Base-by-base conservation (phyloP, 2,797 vertebrate species). In the Tamandua tetradactyla region DNA sequence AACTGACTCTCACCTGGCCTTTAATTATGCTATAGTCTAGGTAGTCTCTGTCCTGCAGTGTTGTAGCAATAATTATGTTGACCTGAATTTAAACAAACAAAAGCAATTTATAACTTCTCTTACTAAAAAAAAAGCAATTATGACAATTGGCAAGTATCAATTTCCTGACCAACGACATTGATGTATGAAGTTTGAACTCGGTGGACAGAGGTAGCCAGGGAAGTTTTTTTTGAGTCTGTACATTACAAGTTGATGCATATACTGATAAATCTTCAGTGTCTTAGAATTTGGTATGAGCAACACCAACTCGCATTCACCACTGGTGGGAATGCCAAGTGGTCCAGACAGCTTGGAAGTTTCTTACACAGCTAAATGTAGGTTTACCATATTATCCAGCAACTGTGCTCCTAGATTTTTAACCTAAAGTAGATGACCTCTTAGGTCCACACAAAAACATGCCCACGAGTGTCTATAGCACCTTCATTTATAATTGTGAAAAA, bases 151-250 rank as follows among this genome's bases (percentile, higher is more conserved):
- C 4, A 8, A 89, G 44, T 37, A 59, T 55, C 42, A 68, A 42
- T 84, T 93, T 89, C n/a, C 75, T 78, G 44, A 72, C 55, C 78
- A 85, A n/a, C 84, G 42, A 49, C 13, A 40, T 42, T 83, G 30
- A 83, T 80, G 81, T 82, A 93, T 22, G 22, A 62, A 94, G 15
- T 79, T 95, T 42, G 69, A 6, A 59, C 32, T 87, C 52, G 30
- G 66, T 3, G 2, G 83, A 40, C 7, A 72, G 32, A 86, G 30
- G 7, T 72, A 59, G 37, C 68, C 52, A 55, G 4, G 42, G 44
- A 69, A 92, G 18, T 81, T 92, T 81, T 66, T 66, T 86, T 27
- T 55, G 30, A 80, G 37, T 68, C 42, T 74, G 3, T 84, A 0
- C 10, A 32, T 5, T 74, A 7, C 49, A 69, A 81, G 37, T 80